Evolutionary conservation across 2,797 vertebrate species (phyloP).

Genomic region (Apodemus agrarius): DNA sequence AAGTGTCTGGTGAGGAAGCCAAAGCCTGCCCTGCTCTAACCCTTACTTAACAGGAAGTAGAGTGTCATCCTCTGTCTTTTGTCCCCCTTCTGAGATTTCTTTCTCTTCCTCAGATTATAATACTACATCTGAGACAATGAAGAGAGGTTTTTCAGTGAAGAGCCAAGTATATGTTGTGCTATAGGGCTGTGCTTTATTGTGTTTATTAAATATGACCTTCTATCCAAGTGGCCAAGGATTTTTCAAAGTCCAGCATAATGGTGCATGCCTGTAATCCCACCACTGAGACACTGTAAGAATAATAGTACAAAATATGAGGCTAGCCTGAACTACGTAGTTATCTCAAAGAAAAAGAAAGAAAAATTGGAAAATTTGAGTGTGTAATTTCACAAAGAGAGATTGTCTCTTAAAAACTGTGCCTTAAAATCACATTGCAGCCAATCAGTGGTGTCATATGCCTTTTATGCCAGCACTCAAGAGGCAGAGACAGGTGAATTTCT

Average conservation of each 20-base stretch:
- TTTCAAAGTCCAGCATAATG: not conserved
- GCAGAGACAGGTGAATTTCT: not conserved
- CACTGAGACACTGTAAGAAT: not conserved
- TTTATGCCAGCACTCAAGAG: not conserved
- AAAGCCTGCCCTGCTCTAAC: not conserved
- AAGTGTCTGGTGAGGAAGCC: not conserved
- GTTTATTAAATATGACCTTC: not conserved
- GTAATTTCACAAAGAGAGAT: not conserved
- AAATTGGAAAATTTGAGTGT: no score
- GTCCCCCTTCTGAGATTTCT: not conserved
- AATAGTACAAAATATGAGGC: not conserved
- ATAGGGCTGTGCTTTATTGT: not conserved
- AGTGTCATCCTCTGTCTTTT: not conserved
- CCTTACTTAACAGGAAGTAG: constrained; percentile 4
- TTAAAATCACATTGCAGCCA: not conserved
- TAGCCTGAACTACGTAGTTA: not conserved
- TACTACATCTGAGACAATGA: not conserved
- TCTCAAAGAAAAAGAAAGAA: not conserved
- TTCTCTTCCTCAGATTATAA: not conserved
- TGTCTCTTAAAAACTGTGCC: not conserved
- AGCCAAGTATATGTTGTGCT: not conserved
- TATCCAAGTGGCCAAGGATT: not conserved
- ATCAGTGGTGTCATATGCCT: not conserved
- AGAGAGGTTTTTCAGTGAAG: not conserved
- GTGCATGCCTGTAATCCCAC: not conserved